A percentile compares a stretch with the other conserved stretches of the same genome.
phyloP scores from a whole-genome alignment of 2,113 vertebrate genomes.

The Charadrius vociferus region DNA sequence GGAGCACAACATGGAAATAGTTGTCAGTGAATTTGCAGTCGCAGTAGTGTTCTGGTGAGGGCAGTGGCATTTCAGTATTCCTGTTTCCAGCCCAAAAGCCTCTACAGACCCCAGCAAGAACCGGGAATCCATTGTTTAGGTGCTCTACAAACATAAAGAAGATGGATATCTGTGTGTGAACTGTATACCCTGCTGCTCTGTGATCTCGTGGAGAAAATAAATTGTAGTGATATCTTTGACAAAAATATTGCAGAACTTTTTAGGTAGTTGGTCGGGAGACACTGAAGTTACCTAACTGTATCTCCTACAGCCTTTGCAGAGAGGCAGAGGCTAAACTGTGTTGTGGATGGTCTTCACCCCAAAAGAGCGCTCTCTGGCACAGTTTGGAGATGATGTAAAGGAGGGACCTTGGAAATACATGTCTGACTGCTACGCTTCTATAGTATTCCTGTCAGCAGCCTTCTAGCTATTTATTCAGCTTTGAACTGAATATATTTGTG shows the following conservation, averaged over 20 bases:
- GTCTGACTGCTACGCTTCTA: not conserved
- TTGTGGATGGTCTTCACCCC: not conserved
- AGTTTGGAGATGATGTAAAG: not conserved
- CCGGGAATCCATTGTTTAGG: not conserved
- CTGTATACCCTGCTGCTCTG: not conserved
- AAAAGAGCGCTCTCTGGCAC: accelerated
- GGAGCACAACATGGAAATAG: not conserved
- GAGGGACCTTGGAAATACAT: not conserved
- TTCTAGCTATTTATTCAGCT: not conserved
- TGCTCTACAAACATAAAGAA: not conserved
- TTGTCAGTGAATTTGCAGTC: not conserved
- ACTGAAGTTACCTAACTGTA: not conserved
- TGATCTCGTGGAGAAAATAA: accelerated
- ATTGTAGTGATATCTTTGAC: not conserved
- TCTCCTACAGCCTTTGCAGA: not conserved
- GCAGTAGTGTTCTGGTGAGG: accelerated
- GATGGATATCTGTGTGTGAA: not conserved
- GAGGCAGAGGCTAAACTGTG: not conserved
- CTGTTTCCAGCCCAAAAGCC: not conserved
- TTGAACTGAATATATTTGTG: not conserved
- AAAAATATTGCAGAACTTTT: not conserved
- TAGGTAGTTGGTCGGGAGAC: not conserved
- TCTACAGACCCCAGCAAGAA: not conserved
- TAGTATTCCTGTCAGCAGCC: not conserved
- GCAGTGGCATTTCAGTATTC: not conserved